A percentile compares a stretch with the other conserved stretches of the same genome.
Evolutionary conservation across 2,113 vertebrate species (phyloP).

Genomic region (Indri indri): DNA sequence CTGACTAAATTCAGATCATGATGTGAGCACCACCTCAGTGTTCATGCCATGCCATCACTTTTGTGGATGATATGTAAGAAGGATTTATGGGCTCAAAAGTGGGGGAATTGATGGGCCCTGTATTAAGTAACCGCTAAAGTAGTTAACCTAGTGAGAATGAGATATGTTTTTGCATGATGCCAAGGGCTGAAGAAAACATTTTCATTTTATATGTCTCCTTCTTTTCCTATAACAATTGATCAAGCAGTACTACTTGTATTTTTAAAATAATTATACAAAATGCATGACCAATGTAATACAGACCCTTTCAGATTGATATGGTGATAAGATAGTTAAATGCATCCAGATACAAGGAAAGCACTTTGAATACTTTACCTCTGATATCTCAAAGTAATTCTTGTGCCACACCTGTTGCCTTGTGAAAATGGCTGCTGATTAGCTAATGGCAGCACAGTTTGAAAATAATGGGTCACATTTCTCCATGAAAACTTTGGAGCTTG

Average conservation of each 20-base stretch:
- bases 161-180: not conserved
- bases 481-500: not conserved
- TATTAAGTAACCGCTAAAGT: not conserved
- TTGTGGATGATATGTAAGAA: not conserved
- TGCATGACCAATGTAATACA: not conserved
- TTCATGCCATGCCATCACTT: not conserved
- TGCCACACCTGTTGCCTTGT: not conserved
- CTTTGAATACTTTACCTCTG: not conserved
- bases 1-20: not conserved
- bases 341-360: not conserved
- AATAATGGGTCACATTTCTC: not conserved
- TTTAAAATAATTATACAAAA: not conserved
- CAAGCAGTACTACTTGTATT: not conserved
- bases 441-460: not conserved
- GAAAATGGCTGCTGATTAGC: constrained; percentile 10
- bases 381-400: not conserved
- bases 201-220: not conserved
- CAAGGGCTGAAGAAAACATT: not conserved
- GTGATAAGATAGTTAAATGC: not conserved
- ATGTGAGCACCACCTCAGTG: not conserved
- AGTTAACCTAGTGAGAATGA: not conserved
- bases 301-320: not conserved
- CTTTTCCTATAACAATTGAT: not conserved
- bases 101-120: not conserved
- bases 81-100: not conserved